Percentiles rank a stretch among this genome's conserved stretches.
phyloP scores from a whole-genome alignment of 2,113 vertebrate species.

The Bufo gargarizans region DNA sequence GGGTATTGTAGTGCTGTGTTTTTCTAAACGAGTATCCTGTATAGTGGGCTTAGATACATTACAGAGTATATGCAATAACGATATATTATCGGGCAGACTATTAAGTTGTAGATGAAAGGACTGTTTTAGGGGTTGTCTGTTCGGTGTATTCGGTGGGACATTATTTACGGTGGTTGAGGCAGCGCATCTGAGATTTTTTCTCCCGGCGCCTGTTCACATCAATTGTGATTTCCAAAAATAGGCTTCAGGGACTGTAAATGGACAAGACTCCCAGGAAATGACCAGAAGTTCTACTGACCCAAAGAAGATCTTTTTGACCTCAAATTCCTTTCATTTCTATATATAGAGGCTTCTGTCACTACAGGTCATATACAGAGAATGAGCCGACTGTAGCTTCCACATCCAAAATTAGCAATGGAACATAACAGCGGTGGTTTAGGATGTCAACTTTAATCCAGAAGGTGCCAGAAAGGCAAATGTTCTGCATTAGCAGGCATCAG shows the following conservation, averaged over 20 bases:
- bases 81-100: neutral
- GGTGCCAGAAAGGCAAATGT: neutral
- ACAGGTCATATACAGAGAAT: slow-evolving; percentile 21
- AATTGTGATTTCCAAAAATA: neutral
- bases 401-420: neutral
- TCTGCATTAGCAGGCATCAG: too few relatives aligned
- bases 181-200: neutral
- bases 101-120: neutral
- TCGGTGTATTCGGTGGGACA: neutral
- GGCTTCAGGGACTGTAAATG: neutral
- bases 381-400: neutral
- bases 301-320: slow-evolving; percentile 18
- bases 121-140: neutral
- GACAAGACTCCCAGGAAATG: neutral
- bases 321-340: neutral
- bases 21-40: neutral
- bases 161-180: neutral
- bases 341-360: neutral
- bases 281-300: neutral
- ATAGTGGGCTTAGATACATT: neutral
- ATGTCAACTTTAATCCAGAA: neutral
- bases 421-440: neutral
- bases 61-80: neutral
- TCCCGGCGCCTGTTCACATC: neutral
- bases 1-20: too few relatives aligned